These are phyloP conservation scores for Thermophis baileyi DNA, from an alignment of 2,113 vertebrate species.

Conservation along the genomic window DNA sequence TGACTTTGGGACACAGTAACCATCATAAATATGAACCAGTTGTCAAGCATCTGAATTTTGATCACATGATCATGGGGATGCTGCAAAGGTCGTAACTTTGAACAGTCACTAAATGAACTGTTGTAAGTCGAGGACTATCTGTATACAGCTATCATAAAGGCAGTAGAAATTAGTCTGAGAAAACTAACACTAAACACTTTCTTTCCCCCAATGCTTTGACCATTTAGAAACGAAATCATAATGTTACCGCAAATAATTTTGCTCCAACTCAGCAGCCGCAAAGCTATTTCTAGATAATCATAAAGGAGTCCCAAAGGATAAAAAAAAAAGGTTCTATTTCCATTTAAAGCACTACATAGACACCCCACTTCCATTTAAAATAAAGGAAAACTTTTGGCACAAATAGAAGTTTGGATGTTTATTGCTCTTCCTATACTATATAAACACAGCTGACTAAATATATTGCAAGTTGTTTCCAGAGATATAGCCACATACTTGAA, in stretches of 20 bases:
- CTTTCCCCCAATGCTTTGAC: not conserved
- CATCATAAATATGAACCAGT: not conserved
- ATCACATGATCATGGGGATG: not conserved
- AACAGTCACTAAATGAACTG: not conserved
- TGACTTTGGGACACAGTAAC: not conserved
- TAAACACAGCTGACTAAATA: not conserved
- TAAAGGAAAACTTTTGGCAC: not conserved
- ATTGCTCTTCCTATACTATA: not conserved
- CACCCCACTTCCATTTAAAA: not conserved
- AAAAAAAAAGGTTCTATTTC: not conserved
- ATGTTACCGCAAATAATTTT: not conserved
- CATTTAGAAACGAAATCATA: not conserved
- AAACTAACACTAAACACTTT: not conserved
- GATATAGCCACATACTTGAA: not conserved
- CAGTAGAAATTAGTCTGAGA: not conserved
- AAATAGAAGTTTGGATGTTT: not conserved
- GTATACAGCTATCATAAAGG: not conserved
- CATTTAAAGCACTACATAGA: not conserved
- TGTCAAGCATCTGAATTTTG: not conserved
- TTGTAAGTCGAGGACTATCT: not conserved
- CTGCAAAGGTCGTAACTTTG: not conserved
- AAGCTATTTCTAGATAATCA: not conserved
- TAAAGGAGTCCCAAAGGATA: not conserved
- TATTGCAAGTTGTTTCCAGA: not conserved
- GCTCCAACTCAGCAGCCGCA: not conserved